phyloP scores from a whole-genome alignment of 2,797 vertebrate genomes.

The Synanceia verrucosa region DNA sequence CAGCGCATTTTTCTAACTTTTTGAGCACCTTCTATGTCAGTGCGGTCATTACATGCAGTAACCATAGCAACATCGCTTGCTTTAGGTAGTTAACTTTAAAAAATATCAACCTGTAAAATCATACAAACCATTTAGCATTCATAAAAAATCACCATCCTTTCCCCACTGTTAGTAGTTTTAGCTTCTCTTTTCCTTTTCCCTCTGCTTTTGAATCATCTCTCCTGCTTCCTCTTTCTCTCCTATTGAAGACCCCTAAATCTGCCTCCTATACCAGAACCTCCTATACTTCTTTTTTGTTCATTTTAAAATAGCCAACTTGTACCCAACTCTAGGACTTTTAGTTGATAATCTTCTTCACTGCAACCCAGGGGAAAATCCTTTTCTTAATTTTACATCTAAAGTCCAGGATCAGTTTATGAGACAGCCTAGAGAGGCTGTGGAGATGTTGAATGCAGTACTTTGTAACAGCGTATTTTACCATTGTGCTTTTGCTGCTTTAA shows the following conservation, averaged over 20 bases:
- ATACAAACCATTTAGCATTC: neutral
- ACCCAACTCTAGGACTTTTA: neutral
- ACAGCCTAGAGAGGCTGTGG: no score
- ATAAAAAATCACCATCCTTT: no score
- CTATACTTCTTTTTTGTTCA: neutral
- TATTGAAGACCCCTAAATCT: neutral
- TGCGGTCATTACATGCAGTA: neutral
- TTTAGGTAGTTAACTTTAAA: neutral
- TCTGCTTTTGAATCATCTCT: conserved; percentile 2
- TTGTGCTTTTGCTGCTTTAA: conserved; percentile 3
- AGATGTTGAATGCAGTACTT: neutral
- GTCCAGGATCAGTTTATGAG: neutral
- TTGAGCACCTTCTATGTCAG: neutral
- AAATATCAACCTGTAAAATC: neutral
- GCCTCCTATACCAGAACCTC: neutral
- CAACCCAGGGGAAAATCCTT: neutral
- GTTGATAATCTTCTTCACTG: neutral
- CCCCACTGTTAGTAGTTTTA: neutral
- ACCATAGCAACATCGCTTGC: neutral
- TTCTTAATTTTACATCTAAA: neutral
- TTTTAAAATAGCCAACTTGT: neutral
- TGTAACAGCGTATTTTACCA: neutral
- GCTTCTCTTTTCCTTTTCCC: conserved; percentile 5
- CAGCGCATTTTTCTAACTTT: neutral
- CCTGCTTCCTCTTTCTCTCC: neutral